A percentile compares a stretch with the other conserved stretches of the same genome.
phyloP scores from a whole-genome alignment of 2,888 invertebrate genomes.

The Chaitophorus viminalis region DNA sequence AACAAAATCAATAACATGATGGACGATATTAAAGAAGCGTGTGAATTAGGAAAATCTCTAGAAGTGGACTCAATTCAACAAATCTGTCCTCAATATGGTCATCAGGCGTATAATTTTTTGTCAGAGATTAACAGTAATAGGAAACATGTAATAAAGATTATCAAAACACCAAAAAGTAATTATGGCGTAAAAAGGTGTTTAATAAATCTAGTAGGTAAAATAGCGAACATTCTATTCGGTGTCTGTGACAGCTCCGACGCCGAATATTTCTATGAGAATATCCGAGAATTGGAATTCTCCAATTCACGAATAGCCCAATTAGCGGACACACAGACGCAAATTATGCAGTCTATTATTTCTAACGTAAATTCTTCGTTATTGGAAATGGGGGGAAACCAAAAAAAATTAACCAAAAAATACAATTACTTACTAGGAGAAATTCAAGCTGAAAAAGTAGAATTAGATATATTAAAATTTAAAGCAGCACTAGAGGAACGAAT shows the following conservation, averaged over 20 bases:
- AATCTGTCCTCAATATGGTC: background rate
- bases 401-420: background rate
- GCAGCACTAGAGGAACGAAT: background rate
- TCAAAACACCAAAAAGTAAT: background rate
- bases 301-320: background rate
- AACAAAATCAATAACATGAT: background rate
- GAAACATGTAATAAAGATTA: background rate
- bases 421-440: background rate
- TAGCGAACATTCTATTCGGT: background rate
- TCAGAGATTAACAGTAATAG: no score
- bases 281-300: background rate
- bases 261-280: background rate
- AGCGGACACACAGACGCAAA: background rate
- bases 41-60: background rate
- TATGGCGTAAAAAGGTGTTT: background rate
- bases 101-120: background rate
- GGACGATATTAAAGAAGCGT: background rate
- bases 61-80: background rate
- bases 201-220: background rate
- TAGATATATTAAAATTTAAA: constrained; percentile 27
- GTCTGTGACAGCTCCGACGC: background rate
- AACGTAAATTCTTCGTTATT: background rate
- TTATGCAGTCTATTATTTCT: background rate
- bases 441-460: background rate
- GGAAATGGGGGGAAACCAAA: background rate